Evolutionary conservation across 2,797 vertebrate genomes (phyloP).

Genomic region (Gastrophryne carolinensis): DNA sequence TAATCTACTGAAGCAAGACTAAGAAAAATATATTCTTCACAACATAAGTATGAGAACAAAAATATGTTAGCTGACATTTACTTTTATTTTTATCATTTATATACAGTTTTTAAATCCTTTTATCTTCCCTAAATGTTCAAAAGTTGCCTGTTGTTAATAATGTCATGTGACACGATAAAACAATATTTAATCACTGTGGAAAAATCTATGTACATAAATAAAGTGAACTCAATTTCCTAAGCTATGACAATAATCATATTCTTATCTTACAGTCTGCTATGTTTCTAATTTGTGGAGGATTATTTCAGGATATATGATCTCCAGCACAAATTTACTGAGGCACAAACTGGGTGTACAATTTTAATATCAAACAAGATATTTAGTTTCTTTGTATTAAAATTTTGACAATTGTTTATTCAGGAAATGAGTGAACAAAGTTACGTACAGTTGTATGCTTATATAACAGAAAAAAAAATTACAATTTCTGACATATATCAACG

Average conservation of each 20-base stretch:
- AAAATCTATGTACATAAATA: neutral
- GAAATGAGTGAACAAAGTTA: too few species aligned
- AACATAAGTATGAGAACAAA: too few species aligned
- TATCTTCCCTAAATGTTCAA: neutral
- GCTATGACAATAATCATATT: constrained; percentile 6
- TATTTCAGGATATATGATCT: constrained; percentile 7
- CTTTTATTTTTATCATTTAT: too few species aligned
- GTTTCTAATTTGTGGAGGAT: constrained; percentile 6
- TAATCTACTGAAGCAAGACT: too few species aligned
- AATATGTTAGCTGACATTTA: too few species aligned
- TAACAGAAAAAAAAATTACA: too few species aligned
- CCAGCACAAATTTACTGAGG: neutral
- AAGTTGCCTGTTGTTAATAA: neutral
- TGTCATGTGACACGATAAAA: neutral
- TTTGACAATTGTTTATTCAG: too few species aligned
- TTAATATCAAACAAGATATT: neutral
- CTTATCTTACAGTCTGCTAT: constrained; percentile 17
- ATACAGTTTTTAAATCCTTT: neutral
- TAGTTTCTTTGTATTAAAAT: too few species aligned
- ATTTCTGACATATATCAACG: too few species aligned
- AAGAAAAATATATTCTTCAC: too few species aligned
- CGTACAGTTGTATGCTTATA: too few species aligned
- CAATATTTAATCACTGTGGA: neutral
- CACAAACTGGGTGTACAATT: neutral
- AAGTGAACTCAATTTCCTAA: constrained; percentile 29